These are phyloP conservation scores for Polyodon spathula DNA, from an alignment of 2,113 vertebrate genomes.

Conservation along the genomic window DNA sequence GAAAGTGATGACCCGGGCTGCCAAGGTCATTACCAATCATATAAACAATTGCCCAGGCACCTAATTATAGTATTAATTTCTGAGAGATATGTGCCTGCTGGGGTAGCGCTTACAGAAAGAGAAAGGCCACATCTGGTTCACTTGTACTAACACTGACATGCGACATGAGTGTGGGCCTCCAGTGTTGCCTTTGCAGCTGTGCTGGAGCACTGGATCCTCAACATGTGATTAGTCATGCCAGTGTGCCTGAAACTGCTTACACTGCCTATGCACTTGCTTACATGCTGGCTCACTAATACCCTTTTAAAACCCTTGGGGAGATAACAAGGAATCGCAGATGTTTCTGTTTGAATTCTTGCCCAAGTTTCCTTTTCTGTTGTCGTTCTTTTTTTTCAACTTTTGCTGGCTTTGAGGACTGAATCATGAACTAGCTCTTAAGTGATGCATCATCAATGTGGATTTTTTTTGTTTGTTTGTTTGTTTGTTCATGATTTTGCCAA, in stretches of 20 bases:
- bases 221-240: conserved; percentile 52
- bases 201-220: conserved; percentile 33
- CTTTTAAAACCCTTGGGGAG: too few species aligned
- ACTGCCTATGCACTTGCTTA: too few species aligned
- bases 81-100: conserved; percentile 22
- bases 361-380: too few species aligned
- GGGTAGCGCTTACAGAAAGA: background rate
- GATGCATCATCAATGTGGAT: too few species aligned
- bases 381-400: too few species aligned
- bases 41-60: conserved; percentile 18
- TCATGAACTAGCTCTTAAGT: too few species aligned
- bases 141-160: conserved; percentile 7
- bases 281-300: too few species aligned
- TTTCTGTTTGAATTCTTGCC: too few species aligned
- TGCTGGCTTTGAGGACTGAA: too few species aligned
- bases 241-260: conserved; percentile 33
- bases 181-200: conserved; percentile 56
- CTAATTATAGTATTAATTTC: conserved; percentile 32
- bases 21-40: conserved; percentile 26
- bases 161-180: conserved; percentile 34
- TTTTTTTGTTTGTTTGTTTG: too few species aligned
- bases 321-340: too few species aligned
- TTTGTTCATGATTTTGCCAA: too few species aligned
- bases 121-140: conserved; percentile 37
- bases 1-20: conserved; percentile 7